Conservation (phyloP, 2,113 vertebrate genomes). For the Pachyramphus minor region DNA sequence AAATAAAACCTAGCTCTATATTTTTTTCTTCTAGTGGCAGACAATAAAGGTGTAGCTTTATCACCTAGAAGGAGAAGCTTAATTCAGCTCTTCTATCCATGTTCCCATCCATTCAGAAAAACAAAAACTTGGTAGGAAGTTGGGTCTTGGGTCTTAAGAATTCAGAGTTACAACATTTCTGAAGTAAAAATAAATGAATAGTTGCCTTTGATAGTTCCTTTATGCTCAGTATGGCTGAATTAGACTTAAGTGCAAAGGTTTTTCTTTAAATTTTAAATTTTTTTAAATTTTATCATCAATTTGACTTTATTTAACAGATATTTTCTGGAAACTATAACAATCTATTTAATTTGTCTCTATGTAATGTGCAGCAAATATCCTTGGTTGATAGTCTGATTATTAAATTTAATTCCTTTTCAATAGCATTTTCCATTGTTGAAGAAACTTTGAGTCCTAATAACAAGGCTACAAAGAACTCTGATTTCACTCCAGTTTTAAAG, state of each 20-base stretch:
- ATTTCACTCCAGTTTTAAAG: conserved; percentile 35
- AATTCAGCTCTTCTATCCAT: neutral
- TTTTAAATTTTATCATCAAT: conserved; percentile 75
- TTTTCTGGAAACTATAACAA: conserved; percentile 65
- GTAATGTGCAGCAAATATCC: conserved; percentile 66
- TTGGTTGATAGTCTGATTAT: conserved; percentile 75
- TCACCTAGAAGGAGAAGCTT: neutral
- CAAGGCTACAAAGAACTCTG: conserved; percentile 46
- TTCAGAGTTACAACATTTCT: conserved; percentile 39
- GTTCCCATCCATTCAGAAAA: conserved; percentile 11
- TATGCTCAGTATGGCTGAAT: conserved; percentile 69
- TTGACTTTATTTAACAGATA: conserved; percentile 78
- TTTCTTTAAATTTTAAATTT: too few relatives aligned
- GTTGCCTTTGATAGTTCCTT: conserved; percentile 71
- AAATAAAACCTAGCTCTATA: neutral
- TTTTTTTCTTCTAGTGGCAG: neutral
- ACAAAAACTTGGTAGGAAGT: neutral
- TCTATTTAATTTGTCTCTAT: conserved; percentile 72
- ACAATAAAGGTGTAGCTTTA: neutral
- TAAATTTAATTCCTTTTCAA: conserved; percentile 74
- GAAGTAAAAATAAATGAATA: conserved; percentile 67
- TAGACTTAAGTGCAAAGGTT: conserved; percentile 69
- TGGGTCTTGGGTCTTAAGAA: conserved; percentile 21
- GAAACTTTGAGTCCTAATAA: conserved; percentile 62
- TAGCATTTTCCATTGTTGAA: conserved; percentile 60